Conservation (phyloP, 92 coral and sea anemone species). For the Epizoanthus ramosus region DNA sequence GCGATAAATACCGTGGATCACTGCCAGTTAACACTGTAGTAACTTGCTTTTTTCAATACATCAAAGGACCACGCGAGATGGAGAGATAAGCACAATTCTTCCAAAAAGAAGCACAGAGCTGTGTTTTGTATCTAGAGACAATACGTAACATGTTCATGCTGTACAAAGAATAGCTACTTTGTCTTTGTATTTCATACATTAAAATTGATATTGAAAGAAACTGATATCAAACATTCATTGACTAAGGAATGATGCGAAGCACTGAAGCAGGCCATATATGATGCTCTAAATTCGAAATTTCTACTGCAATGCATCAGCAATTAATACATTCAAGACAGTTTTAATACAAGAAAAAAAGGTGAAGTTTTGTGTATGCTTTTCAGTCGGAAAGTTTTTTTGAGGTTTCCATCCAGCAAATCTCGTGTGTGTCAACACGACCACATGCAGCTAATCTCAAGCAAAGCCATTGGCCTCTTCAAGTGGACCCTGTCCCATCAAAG, state of each 20-base stretch:
- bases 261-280: too few relatives aligned
- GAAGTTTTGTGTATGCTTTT: background rate
- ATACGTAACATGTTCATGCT: too few relatives aligned
- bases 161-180: too few relatives aligned
- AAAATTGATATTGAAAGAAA: too few relatives aligned
- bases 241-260: too few relatives aligned
- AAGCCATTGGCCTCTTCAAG: slow-evolving; percentile 14
- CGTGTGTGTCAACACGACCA: background rate
- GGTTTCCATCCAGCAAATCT: background rate
- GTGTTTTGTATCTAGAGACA: too few relatives aligned
- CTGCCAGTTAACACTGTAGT: background rate
- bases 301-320: too few relatives aligned
- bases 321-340: background rate
- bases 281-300: too few relatives aligned
- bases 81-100: background rate
- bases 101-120: too few relatives aligned
- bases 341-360: background rate
- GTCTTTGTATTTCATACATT: too few relatives aligned
- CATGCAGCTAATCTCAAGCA: background rate
- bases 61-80: background rate
- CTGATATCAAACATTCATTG: too few relatives aligned
- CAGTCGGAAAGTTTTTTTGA: background rate
- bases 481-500: background rate
- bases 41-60: background rate
- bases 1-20: background rate